phyloP scores from a whole-genome alignment of 2,888 invertebrate species.

The Sphaerophoria rueppellii region DNA sequence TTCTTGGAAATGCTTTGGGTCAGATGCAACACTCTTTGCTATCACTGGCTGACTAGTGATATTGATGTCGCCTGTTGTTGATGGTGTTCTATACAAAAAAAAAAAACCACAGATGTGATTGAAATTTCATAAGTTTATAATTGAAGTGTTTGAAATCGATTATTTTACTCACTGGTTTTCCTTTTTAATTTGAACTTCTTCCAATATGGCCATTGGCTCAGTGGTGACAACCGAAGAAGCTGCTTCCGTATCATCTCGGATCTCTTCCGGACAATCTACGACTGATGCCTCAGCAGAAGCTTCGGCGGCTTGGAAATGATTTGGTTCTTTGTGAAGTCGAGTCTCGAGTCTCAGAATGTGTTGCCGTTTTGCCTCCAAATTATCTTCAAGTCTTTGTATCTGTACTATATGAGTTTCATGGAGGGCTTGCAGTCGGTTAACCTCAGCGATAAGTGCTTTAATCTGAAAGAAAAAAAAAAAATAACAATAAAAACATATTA shows the following conservation, averaged over 20 bases:
- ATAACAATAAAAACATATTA: conserved; percentile 39
- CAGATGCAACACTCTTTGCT: conserved; percentile 83
- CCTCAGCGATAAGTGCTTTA: conserved; percentile 95
- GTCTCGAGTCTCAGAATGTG: conserved; percentile 93
- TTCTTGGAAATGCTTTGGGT: conserved; percentile 87
- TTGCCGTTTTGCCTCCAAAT: conserved; percentile 93
- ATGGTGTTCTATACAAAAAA: conserved; percentile 31
- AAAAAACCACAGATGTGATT: conserved; percentile 33
- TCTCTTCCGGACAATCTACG: conserved; percentile 74
- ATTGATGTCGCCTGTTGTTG: conserved; percentile 87
- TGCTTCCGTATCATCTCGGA: conserved; percentile 48
- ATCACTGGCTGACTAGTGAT: conserved; percentile 84
- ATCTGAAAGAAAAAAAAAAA: conserved; percentile 86
- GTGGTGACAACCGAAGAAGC: not conserved
- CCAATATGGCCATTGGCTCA: conserved; percentile 65
- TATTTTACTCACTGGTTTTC: conserved; percentile 80
- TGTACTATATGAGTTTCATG: conserved; percentile 95
- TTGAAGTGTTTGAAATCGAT: conserved; percentile 59
- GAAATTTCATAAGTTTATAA: conserved; percentile 27
- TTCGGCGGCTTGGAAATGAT: conserved; percentile 80
- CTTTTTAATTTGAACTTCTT: conserved; percentile 80
- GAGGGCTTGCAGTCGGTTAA: conserved; percentile 93
- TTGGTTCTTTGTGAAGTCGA: conserved; percentile 88
- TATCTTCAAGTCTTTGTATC: conserved; percentile 93
- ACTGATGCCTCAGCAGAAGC: conserved; percentile 75